Conservation (phyloP, 2,888 invertebrate genomes). For the Drosophila diplacantha region DNA sequence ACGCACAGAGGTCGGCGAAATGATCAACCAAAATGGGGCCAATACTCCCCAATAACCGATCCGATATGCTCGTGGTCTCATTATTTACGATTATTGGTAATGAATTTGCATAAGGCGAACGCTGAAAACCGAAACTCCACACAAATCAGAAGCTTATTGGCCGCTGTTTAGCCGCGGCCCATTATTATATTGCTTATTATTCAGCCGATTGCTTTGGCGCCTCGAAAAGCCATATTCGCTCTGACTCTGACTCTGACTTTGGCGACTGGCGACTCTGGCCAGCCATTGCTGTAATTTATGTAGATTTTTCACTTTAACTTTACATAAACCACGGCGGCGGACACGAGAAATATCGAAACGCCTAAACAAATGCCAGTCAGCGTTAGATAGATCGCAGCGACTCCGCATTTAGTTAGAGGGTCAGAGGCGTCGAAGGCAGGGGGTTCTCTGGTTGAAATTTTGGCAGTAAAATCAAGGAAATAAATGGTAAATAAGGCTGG, state of each 20-base stretch:
- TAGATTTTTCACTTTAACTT: constrained; percentile 54
- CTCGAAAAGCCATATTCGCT: constrained; percentile 29
- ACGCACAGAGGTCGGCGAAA: background rate
- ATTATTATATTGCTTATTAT: constrained; percentile 59
- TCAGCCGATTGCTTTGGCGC: constrained; percentile 53
- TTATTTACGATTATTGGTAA: constrained; percentile 63
- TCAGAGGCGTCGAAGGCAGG: background rate
- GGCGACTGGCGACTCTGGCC: constrained; percentile 14
- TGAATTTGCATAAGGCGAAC: constrained; percentile 56
- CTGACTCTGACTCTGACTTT: background rate
- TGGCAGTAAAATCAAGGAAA: background rate
- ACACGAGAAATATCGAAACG: constrained; percentile 58
- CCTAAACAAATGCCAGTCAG: constrained; percentile 63
- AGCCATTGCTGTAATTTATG: constrained; percentile 44
- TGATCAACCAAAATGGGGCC: constrained; percentile 26
- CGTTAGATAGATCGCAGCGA: constrained; percentile 27
- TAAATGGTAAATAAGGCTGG: background rate
- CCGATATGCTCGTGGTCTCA: constrained; percentile 47
- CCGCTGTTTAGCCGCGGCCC: constrained; percentile 57
- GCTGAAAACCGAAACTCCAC: constrained; percentile 62
- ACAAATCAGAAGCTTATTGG: constrained; percentile 70
- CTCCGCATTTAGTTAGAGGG: constrained; percentile 26
- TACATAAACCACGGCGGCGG: constrained; percentile 25
- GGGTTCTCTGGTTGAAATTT: background rate
- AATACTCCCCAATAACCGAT: constrained; percentile 26